phyloP scores from a whole-genome alignment of 2,113 vertebrate species.

The Struthidea cinerea region DNA sequence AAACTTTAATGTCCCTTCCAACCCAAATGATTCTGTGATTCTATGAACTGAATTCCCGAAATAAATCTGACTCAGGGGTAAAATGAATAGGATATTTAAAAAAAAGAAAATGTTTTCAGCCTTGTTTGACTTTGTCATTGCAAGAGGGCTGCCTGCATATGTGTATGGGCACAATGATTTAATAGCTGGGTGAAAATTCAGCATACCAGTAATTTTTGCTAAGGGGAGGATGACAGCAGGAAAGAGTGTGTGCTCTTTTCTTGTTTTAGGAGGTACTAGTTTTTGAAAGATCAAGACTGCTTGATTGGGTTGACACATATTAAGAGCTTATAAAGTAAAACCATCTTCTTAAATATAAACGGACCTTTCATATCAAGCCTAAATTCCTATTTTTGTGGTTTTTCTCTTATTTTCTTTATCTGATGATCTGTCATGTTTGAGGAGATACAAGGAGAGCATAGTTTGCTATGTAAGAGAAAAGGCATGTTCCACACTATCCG shows the following conservation, averaged over 20 bases:
- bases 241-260: not conserved
- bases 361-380: not conserved
- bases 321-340: not conserved
- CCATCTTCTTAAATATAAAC: not conserved
- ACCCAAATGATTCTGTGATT: not conserved
- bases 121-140: not conserved
- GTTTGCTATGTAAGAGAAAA: not conserved
- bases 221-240: not conserved
- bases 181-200: not conserved
- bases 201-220: not conserved
- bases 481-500: not conserved
- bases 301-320: not conserved
- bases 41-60: not conserved
- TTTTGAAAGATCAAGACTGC: not conserved
- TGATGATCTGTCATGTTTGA: not conserved
- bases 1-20: not conserved
- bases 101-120: not conserved
- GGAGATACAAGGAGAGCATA: not conserved
- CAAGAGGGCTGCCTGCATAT: fast-evolving
- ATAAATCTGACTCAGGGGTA: not conserved
- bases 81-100: not conserved
- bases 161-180: not conserved
- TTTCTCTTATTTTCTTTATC: not conserved
- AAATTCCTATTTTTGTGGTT: not conserved
- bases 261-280: not conserved